phyloP scores from a whole-genome alignment of 2,113 vertebrate species.

The Syngnathoides biaculeatus region DNA sequence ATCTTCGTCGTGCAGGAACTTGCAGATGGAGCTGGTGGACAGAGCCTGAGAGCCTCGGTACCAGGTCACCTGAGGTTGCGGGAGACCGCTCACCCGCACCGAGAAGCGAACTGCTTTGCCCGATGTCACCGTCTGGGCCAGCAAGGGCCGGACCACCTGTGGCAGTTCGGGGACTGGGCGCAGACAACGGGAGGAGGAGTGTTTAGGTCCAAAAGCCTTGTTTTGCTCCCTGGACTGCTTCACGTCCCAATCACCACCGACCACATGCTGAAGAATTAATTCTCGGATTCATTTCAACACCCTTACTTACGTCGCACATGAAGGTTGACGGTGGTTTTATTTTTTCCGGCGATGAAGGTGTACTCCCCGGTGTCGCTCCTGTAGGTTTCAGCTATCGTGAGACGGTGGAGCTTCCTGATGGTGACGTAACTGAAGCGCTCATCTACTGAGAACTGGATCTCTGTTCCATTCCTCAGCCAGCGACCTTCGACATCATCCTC shows the following conservation, averaged over 20 bases:
- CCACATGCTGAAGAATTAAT: no score
- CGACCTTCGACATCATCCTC: slow-evolving; percentile 93
- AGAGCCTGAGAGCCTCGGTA: slow-evolving; percentile 87
- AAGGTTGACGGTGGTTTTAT: slow-evolving; percentile 82
- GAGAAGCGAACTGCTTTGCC: slow-evolving; percentile 86
- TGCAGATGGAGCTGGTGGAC: slow-evolving; percentile 81
- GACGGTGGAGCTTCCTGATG: slow-evolving; percentile 87
- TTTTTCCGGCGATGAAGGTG: slow-evolving; percentile 89
- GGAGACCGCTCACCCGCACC: slow-evolving; percentile 79
- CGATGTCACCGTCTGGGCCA: slow-evolving; percentile 75
- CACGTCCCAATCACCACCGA: no score
- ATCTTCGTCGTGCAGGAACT: slow-evolving; percentile 86
- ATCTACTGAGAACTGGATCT: slow-evolving; percentile 85
- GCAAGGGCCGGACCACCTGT: slow-evolving; percentile 77
- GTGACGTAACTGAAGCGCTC: slow-evolving; percentile 83
- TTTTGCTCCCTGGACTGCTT: no score
- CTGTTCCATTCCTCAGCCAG: slow-evolving; percentile 90
- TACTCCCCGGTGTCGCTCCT: slow-evolving; percentile 90
- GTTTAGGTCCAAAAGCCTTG: not conserved
- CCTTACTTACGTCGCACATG: slow-evolving; percentile 81
- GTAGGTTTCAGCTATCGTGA: slow-evolving; percentile 88
- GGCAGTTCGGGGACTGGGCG: slow-evolving; percentile 85
- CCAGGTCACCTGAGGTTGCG: slow-evolving; percentile 86
- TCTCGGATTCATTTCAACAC: not conserved
- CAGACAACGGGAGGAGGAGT: not conserved